Evolutionary conservation across 2,888 invertebrate genomes (phyloP).

Genomic region (Apoderus coryli): DNA sequence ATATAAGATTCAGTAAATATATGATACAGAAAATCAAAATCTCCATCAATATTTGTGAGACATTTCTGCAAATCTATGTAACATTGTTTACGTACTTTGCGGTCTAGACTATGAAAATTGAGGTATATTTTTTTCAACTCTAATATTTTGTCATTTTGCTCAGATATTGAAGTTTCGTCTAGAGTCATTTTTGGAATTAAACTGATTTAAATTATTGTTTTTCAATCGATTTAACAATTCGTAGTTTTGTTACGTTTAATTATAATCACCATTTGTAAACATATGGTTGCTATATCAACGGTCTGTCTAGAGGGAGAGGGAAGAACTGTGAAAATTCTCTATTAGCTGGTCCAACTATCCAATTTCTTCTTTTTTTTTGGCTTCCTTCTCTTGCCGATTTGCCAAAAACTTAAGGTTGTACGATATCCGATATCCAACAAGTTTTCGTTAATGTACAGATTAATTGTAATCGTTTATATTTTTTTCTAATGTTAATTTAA

Average conservation of each 20-base stretch:
- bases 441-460: no score
- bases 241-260: no score
- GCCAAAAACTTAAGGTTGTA: no score
- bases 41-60: conserved; percentile 33
- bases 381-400: no score
- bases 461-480: no score
- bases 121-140: conserved; percentile 23
- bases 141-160: conserved; percentile 13
- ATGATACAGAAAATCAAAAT: conserved; percentile 29
- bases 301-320: no score
- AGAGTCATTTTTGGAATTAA: conserved; percentile 9
- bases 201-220: conserved; percentile 1
- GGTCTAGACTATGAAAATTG: conserved; percentile 43
- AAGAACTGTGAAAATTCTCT: no score
- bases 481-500: no score
- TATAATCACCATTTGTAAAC: conserved; percentile 19
- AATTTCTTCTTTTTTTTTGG: no score
- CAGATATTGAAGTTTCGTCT: conserved; percentile 6
- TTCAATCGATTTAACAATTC: neutral
- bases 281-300: conserved; percentile 16
- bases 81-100: conserved; percentile 40
- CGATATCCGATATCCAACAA: no score
- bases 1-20: conserved; percentile 34
- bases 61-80: conserved; percentile 39
- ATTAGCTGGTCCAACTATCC: no score